Percentiles rank a stretch among this genome's conserved stretches.
Evolutionary conservation across 2,888 invertebrate genomes (phyloP).

Genomic region (Seladonia tumulorum): DNA sequence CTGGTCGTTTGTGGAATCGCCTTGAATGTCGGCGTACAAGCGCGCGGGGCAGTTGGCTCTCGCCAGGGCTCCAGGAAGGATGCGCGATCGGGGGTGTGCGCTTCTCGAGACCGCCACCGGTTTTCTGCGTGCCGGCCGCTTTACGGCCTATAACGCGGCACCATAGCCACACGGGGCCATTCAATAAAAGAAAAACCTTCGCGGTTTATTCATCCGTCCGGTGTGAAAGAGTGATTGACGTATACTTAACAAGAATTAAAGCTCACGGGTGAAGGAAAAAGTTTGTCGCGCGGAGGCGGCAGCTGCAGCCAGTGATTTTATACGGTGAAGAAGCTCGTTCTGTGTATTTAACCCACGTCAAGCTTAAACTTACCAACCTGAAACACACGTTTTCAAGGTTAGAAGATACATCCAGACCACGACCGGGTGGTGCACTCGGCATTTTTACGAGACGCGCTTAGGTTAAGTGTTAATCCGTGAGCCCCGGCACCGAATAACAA

Average conservation of each 20-base stretch:
- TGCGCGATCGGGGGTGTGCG: slow-evolving; percentile 67
- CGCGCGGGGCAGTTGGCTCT: slow-evolving; percentile 75
- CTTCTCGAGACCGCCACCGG: slow-evolving; percentile 57
- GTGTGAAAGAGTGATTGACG: slow-evolving; percentile 28
- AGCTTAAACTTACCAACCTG: slow-evolving; percentile 13
- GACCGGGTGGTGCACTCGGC: slow-evolving; percentile 23
- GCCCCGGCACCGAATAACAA: slow-evolving; percentile 33
- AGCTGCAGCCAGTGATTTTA: slow-evolving; percentile 7
- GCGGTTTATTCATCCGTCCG: slow-evolving; percentile 48
- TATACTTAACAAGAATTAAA: slow-evolving; percentile 10
- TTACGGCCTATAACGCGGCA: slow-evolving; percentile 63
- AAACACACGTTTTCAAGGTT: slow-evolving; percentile 35
- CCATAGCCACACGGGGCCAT: slow-evolving; percentile 54
- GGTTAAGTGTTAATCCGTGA: slow-evolving; percentile 51
- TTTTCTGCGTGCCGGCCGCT: slow-evolving; percentile 63
- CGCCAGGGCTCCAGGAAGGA: slow-evolving; percentile 77
- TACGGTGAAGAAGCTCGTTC: slow-evolving; percentile 18
- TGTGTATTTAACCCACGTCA: slow-evolving; percentile 23
- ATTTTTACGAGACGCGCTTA: slow-evolving; percentile 36
- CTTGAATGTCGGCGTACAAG: slow-evolving; percentile 61
- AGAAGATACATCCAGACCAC: slow-evolving; percentile 11
- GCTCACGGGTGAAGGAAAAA: not conserved
- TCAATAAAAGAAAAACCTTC: slow-evolving; percentile 17
- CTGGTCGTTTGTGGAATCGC: slow-evolving; percentile 64
- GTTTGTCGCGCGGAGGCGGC: not conserved